Evolutionary conservation across 2,888 invertebrate species (phyloP), one percentile per base, ranked within the genome.

Genomic region (Archaeoteleia sp.): DNA sequence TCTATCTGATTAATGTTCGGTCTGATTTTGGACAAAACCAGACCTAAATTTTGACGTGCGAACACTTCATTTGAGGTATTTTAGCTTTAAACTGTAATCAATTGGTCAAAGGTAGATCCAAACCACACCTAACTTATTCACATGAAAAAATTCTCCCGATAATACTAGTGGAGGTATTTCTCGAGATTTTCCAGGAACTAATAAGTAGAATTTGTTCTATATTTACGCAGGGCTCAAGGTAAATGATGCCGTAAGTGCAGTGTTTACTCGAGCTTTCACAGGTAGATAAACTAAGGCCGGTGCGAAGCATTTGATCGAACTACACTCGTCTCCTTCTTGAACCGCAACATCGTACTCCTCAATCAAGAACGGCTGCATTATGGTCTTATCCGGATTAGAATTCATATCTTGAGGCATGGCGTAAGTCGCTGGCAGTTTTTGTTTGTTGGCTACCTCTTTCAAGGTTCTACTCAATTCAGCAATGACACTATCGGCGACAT

Each of bases 231-330:
- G 97, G 85, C 95, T 96, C 78, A 97, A 91, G 85, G 93, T 95
- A 85, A 97, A 95, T 86, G 96, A 95, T 81, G 95, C 93, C 77
- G 95, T 95, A 78, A 96, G 90, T 76, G 94, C 92, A 82, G 93
- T 91, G 82, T 92, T 92, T 81, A 96, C 91, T 86, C 94, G 91
- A 85, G 94, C 92, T 76, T 93, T 92, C 83, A 97, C 96, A 71
- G 97, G 97, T 87, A 97, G 90, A 88, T 95, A 96, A 86, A 97
- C 95, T 79, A 97, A 90, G 78, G 96, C 95, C 74, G 97, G 95
- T 81, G 95, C 92, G 86, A 96, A 93, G 84, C 92, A 91, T 67
- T 82, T 84, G 63, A 81, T 78, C 43, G 78, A 72, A 48, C 71
- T 74, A 14, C 80, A 73, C 13, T 81, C 79, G 23, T 78, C 82